These are phyloP conservation scores for Mesaphorura yosii DNA, from an alignment of 1,140 invertebrate species.

Conservation along the genomic window DNA sequence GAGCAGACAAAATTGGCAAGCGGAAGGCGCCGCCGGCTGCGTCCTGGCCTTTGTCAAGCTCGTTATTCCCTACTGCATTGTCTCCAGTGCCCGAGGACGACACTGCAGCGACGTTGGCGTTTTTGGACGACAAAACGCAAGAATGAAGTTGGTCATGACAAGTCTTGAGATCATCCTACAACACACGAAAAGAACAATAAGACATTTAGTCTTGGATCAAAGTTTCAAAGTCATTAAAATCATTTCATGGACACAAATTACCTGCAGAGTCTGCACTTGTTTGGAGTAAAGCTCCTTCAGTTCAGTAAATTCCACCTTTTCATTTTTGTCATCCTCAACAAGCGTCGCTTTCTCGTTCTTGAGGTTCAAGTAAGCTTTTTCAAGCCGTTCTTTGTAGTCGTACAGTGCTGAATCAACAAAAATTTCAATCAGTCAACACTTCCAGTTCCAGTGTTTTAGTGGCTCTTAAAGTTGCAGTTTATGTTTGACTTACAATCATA, in stretches of 20 bases:
- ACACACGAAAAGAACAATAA: not conserved
- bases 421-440: not conserved
- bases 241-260: conserved; percentile 6
- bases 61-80: not conserved
- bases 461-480: not conserved
- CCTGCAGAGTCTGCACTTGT: conserved; percentile 12
- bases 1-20: no score
- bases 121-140: not conserved
- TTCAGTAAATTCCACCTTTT: conserved; percentile 3
- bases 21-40: no score
- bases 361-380: conserved; percentile 11
- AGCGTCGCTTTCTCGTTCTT: conserved; percentile 13
- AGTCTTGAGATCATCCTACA: not conserved
- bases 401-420: conserved; percentile 10
- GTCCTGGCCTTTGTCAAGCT: not conserved
- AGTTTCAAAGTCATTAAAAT: not conserved
- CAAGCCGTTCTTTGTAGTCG: conserved; percentile 17
- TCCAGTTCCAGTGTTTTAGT: not conserved
- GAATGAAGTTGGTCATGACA: not conserved
- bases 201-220: no score
- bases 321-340: not conserved
- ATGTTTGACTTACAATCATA: conserved; percentile 16
- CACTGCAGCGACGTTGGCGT: not conserved
- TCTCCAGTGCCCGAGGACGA: conserved; percentile 1
- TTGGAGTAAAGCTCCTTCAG: not conserved